Evolutionary conservation across 2,888 invertebrate species (phyloP).

Genomic region (Amblyjoppa fuscipennis): DNA sequence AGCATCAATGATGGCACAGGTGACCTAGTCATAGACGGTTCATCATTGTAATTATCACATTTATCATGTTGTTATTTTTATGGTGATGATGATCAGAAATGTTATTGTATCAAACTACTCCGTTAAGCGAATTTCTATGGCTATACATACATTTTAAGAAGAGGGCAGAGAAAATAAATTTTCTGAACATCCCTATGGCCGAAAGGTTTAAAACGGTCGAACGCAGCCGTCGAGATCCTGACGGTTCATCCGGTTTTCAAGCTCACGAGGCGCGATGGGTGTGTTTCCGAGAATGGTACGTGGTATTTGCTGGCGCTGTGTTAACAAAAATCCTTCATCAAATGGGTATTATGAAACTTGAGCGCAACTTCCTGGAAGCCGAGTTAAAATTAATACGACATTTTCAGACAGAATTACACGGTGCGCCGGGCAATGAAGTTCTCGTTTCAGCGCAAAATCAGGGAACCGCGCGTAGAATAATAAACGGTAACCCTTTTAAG

Average conservation of each 20-base stretch:
- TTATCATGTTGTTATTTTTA: no score
- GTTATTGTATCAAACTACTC: no score
- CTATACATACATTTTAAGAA: no score
- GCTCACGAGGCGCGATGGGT: no score
- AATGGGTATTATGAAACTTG: background rate
- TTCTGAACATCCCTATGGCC: no score
- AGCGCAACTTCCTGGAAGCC: background rate
- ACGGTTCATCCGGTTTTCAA: background rate
- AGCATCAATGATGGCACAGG: background rate
- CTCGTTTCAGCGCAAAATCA: background rate
- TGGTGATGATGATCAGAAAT: no score
- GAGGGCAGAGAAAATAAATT: no score
- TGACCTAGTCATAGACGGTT: background rate
- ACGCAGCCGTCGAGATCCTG: no score
- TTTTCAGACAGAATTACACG: background rate
- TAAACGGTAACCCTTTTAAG: slow-evolving; percentile 20
- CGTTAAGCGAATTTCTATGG: no score
- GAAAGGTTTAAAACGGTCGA: no score
- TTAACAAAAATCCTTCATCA: background rate
- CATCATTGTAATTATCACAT: no score
- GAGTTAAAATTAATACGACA: background rate
- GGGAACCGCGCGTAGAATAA: background rate
- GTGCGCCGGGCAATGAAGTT: background rate
- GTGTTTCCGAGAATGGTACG: background rate
- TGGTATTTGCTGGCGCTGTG: background rate